phyloP scores from a whole-genome alignment of 2,888 invertebrate species.

The Herminia tarsipennalis region DNA sequence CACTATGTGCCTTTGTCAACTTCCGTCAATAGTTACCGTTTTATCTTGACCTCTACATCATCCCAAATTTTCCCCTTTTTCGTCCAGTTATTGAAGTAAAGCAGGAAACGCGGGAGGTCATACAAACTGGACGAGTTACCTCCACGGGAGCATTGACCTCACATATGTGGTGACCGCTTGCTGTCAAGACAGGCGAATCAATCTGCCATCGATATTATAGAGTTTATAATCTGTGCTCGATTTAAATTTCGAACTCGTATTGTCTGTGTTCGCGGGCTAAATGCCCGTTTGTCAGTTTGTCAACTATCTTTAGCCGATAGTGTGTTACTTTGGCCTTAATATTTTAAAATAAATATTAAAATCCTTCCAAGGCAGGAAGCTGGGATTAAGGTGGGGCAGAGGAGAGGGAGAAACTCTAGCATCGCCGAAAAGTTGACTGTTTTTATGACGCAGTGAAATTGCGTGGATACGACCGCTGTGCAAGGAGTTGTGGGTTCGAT shows the following conservation, averaged over 20 bases:
- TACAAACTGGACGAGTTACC: constrained; percentile 25
- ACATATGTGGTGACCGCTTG: constrained; percentile 48
- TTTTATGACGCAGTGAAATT: no score
- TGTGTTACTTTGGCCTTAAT: no score
- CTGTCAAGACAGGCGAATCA: constrained; percentile 46
- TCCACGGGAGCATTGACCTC: constrained; percentile 50
- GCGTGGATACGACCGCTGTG: no score
- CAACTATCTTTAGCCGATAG: no score
- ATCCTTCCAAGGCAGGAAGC: no score
- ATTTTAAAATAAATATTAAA: no score
- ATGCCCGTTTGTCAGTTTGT: no score
- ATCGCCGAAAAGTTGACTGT: no score
- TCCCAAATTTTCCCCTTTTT: background rate
- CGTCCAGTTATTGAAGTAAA: background rate
- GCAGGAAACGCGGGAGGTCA: constrained; percentile 18
- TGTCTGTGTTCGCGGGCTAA: constrained; percentile 4
- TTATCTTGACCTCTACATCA: background rate
- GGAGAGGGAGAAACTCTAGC: no score
- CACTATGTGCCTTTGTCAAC: constrained; percentile 35
- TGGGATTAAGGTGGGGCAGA: no score
- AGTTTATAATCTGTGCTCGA: constrained; percentile 16
- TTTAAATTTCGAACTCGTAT: background rate
- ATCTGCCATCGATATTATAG: constrained; percentile 40
- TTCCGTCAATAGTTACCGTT: constrained; percentile 30
- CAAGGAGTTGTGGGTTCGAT: no score